These are phyloP conservation scores for Apodemus speciosus DNA, from an alignment of 2,113 vertebrate species.

Conservation along the genomic window DNA sequence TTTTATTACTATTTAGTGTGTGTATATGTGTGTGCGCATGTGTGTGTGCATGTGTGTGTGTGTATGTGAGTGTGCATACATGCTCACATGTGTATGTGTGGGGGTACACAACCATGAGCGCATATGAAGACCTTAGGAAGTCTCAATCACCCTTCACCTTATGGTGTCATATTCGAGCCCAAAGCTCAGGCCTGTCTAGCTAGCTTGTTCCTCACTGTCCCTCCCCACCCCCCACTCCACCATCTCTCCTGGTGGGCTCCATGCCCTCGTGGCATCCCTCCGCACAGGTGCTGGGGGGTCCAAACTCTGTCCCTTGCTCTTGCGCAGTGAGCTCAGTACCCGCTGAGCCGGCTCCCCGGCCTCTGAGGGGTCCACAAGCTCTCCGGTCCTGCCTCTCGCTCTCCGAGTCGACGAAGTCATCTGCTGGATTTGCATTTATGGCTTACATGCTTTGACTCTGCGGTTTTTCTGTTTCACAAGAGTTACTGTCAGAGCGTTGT, in stretches of 20 bases:
- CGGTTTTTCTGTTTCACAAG: constrained; percentile 76
- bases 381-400: neutral
- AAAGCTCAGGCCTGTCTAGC: neutral
- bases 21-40: neutral
- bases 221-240: neutral
- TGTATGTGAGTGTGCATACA: neutral
- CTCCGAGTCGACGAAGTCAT: constrained; percentile 3
- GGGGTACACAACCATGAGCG: neutral
- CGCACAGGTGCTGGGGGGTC: neutral
- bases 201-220: neutral
- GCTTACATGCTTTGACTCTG: constrained; percentile 67
- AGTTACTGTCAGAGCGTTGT: constrained; percentile 59
- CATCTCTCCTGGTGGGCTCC: neutral
- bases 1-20: neutral
- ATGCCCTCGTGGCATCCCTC: no score
- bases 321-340: neutral
- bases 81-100: neutral
- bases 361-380: neutral
- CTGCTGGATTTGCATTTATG: constrained; percentile 72
- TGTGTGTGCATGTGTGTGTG: neutral
- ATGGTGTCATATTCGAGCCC: neutral
- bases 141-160: neutral
- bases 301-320: neutral
- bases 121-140: neutral
- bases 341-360: neutral